Evolutionary conservation across 2,797 vertebrate genomes (phyloP).

Genomic region (Enteromius viviparus): DNA sequence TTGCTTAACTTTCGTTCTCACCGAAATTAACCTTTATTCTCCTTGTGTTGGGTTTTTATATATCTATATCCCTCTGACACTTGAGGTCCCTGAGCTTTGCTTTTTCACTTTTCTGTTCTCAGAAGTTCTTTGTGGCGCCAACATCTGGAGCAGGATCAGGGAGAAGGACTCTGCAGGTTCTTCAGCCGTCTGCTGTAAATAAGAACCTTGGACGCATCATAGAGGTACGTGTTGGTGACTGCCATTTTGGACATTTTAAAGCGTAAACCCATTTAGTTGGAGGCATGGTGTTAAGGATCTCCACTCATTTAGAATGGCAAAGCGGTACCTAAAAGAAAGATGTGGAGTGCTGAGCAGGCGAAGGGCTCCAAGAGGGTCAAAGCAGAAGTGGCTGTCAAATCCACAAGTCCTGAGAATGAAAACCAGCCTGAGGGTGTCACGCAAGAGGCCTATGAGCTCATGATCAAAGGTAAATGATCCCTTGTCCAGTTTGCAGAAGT

Average conservation of each 20-base stretch:
- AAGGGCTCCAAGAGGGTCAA: constrained; percentile 81
- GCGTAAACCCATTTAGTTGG: neutral
- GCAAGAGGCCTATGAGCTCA: constrained; percentile 86
- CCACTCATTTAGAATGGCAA: constrained; percentile 65
- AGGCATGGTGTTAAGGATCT: neutral
- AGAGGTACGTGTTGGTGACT: constrained; percentile 74
- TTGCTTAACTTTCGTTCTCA: neutral
- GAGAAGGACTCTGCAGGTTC: constrained; percentile 86
- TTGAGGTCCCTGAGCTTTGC: neutral
- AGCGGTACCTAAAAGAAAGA: constrained; percentile 81
- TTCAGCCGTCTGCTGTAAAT: constrained; percentile 83
- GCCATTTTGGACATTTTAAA: neutral
- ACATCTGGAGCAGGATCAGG: constrained; percentile 65
- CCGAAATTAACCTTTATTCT: neutral
- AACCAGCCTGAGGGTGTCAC: constrained; percentile 65
- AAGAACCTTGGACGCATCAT: constrained; percentile 78
- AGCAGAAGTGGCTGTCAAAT: constrained; percentile 73
- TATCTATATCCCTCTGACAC: no score
- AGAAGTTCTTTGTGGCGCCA: constrained; percentile 77
- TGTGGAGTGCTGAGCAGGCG: constrained; percentile 76
- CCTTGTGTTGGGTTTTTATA: no score
- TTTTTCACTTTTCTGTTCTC: neutral
- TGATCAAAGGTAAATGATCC: constrained; percentile 83
- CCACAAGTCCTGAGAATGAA: constrained; percentile 75
- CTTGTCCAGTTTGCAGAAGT: neutral